These are phyloP conservation scores for Sacculina carcini DNA, from an alignment of 2,888 invertebrate species.

Conservation along the genomic window DNA sequence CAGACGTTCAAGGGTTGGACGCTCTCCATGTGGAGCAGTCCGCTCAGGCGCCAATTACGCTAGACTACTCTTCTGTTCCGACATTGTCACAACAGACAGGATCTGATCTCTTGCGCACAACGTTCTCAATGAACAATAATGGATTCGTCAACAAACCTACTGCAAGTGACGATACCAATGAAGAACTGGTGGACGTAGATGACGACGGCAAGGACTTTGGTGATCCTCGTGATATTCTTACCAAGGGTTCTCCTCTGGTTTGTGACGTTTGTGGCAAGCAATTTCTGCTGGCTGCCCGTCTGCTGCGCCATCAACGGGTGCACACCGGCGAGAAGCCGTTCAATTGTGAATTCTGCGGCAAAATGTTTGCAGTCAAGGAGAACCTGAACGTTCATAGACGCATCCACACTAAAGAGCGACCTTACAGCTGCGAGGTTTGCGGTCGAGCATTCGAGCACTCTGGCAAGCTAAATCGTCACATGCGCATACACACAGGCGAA, in stretches of 20 bases:
- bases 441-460: conserved; percentile 70
- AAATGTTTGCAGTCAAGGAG: conserved; percentile 75
- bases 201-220: no score
- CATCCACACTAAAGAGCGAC: conserved; percentile 72
- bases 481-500: conserved; percentile 70
- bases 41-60: no score
- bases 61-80: no score
- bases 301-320: conserved; percentile 59
- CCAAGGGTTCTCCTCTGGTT: conserved; percentile 35
- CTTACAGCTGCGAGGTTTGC: conserved; percentile 67
- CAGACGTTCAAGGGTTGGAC: no score
- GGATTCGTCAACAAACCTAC: no score
- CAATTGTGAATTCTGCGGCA: conserved; percentile 71
- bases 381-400: conserved; percentile 63
- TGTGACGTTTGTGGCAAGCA: conserved; percentile 75
- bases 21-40: no score
- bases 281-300: conserved; percentile 63
- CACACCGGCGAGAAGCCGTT: conserved; percentile 77
- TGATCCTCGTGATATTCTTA: no score
- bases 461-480: conserved; percentile 65
- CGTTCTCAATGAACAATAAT: no score
- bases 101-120: no score
- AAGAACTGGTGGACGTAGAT: no score
- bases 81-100: no score
- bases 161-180: no score